Evolutionary conservation across 2,888 invertebrate genomes (phyloP), one percentile per base, ranked within the genome.

Genomic region (Xestia rhomboidea): DNA sequence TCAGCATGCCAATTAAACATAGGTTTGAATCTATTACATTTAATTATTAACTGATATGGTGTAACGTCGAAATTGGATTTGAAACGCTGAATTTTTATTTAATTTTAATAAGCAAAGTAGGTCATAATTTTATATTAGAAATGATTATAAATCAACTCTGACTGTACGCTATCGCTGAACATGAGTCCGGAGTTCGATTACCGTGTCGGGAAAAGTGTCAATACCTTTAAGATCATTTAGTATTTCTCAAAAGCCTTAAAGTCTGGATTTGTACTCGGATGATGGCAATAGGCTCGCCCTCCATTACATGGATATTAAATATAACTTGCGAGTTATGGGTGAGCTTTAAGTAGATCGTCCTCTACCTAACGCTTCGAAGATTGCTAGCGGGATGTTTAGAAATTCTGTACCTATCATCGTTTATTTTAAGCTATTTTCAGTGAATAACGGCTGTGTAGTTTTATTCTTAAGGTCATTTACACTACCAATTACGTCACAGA

Each of bases 11-110:
- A 64, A 76, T 68, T 49, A 82, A 76, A 49, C 34, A 30, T 57
- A 82, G 51, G n/a, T 38, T 81, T 7, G 62, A 54, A 81, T n/a
- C n/a, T n/a, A n/a, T n/a, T n/a, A n/a, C 21, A 60, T 51, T 81
- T 41, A 62, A 76, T 75, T 63, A 68, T 68, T 76, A 41, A 68
- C n/a, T 49, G 67, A 81, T 66, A 73, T 54, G 15, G 21, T 62
- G 6, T 41, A 13, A 6, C 51, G 10, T 10, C 2, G 38, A 38
- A 67, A 81, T 68, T 63, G 30, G n/a, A 54, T 46, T 54, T 46
- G 30, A 82, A 63, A 46, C 11, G 38, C n/a, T 62, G 38, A 67
- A 54, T 63, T 54, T 63, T 54, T n/a, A 27, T 62, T 74, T 68
- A 24, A 81, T 81, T 73, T 46, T 21, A 51, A 67, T 62, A n/a